Conservation (phyloP, 2,113 vertebrate genomes). For the Lophura nycthemera region DNA sequence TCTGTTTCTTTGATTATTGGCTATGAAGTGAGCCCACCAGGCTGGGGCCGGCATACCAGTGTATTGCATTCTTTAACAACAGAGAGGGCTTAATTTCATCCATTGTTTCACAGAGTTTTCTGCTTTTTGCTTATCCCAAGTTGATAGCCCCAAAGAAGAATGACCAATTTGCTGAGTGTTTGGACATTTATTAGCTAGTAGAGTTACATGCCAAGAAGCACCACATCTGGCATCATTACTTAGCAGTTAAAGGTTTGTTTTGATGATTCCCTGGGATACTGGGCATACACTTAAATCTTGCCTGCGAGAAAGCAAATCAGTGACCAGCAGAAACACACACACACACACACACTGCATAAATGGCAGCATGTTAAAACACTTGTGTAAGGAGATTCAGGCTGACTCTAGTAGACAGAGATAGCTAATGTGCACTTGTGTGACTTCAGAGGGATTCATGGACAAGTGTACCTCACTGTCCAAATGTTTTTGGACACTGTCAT, state of each 20-base stretch:
- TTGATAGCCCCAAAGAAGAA: neutral
- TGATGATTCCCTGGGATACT: neutral
- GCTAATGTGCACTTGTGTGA: neutral
- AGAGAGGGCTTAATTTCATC: fast-evolving
- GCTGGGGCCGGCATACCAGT: neutral
- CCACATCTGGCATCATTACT: neutral
- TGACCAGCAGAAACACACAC: neutral
- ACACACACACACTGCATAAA: neutral
- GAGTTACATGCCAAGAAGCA: neutral
- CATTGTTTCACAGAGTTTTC: neutral
- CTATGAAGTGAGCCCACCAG: neutral
- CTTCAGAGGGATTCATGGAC: too few species aligned
- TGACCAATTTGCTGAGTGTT: neutral
- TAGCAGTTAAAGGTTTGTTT: neutral
- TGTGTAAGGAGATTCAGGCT: neutral
- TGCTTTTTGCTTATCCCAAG: neutral
- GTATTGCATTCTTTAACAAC: neutral
- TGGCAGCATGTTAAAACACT: neutral
- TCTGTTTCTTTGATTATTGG: neutral
- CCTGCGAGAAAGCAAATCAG: neutral
- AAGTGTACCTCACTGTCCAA: too few species aligned
- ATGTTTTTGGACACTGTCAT: too few species aligned
- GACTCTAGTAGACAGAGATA: neutral
- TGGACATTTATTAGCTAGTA: neutral
- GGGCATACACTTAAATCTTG: neutral